Conservation (phyloP, 2,797 vertebrate species). For the Danio aesculapii region DNA sequence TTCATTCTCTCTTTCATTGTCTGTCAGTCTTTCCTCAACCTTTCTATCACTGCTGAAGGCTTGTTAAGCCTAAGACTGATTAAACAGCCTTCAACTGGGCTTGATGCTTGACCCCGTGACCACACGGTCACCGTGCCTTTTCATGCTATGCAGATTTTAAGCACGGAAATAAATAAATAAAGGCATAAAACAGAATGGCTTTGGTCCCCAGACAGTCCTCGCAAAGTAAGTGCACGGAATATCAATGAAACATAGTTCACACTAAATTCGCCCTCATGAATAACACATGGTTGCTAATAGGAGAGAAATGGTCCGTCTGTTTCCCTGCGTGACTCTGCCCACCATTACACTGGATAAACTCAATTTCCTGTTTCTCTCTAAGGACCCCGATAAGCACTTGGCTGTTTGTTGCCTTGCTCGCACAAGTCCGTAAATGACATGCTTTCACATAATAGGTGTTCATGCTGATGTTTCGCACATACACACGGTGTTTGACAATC, state of each 20-base stretch:
- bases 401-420: slow-evolving; percentile 62
- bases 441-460: slow-evolving; percentile 63
- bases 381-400: slow-evolving; percentile 74
- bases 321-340: slow-evolving; percentile 71
- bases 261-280: slow-evolving; percentile 83
- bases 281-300: slow-evolving; percentile 83
- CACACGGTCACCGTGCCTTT: slow-evolving; percentile 55
- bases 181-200: slow-evolving; percentile 73
- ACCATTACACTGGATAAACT: slow-evolving; percentile 83
- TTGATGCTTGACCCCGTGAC: slow-evolving; percentile 66
- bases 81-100: slow-evolving; percentile 59
- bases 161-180: slow-evolving; percentile 76
- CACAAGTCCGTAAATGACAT: slow-evolving; percentile 66
- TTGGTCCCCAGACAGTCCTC: slow-evolving; percentile 73
- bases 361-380: slow-evolving; percentile 80
- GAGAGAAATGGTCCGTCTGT: slow-evolving; percentile 75
- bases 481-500: slow-evolving; percentile 42
- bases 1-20: slow-evolving; percentile 18
- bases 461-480: slow-evolving; percentile 51
- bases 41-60: slow-evolving; percentile 62
- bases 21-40: slow-evolving; percentile 47
- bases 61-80: slow-evolving; percentile 66
- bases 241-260: slow-evolving; percentile 83
- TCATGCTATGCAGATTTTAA: slow-evolving; percentile 58
- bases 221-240: slow-evolving; percentile 75